Evolutionary conservation across 2,888 invertebrate genomes (phyloP), one percentile per base, ranked within the genome.

Genomic region (Andrena minutula): DNA sequence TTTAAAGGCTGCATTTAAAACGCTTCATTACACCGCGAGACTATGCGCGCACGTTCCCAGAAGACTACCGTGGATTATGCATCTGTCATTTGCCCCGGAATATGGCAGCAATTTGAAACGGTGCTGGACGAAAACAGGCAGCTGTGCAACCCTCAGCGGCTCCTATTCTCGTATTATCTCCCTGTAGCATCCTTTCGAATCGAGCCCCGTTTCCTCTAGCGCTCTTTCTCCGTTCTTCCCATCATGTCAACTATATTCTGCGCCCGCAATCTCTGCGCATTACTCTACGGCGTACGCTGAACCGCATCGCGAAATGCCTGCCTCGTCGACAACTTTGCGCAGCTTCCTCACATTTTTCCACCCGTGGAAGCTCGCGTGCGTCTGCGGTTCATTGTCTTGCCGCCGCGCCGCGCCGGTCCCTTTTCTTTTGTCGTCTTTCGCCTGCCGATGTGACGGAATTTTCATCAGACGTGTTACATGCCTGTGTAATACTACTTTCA

Each of bases 1-100:
- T 87, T 85, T 87, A 85, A 85, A 70, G 78, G 85, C 73, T 82
- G 87, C 87, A 87, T 87, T 87, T 87, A 85, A 80, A 87, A 85
- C 83, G 87, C 82, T 87, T 87, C 87, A 82, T 87, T 87, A 83
- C 83, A 66, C 77, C 60, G 80, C 56, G 75, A 41, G 53, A 26
- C 61, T 68, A 56, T 69, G 73, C 69, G 75, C 64, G 75, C 61
- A 60, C 28, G 28, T 23, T 28, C 12, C 32, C 7, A 26, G 32
- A 51, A 47, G 41, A 47, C 68, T 20, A 47, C 71, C 72, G 64
- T 79, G 87, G 85, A 87, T 87, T 87, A 87, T 87, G 85, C 87
- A 82, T 82, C 80, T 80, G 83, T 82, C 85, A 75, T 87, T 87
- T 85, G 76, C 80, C 51, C 6, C 35, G 83, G 76, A 75, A 81